phyloP scores from a whole-genome alignment of 2,888 invertebrate species.

The Eristalis arbustorum region DNA sequence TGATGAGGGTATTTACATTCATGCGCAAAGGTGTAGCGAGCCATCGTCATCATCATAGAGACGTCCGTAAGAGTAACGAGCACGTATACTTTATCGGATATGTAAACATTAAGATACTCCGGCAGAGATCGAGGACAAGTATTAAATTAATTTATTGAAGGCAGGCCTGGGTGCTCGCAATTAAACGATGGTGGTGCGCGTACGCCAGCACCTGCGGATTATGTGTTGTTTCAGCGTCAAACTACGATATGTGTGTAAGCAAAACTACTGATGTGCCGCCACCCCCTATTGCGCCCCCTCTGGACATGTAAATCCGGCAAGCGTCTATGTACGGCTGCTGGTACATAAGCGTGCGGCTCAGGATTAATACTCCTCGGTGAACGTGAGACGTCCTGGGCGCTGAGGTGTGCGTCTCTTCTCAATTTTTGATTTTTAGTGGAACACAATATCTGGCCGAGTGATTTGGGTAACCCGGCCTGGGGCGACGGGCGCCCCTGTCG shows the following conservation, averaged over 20 bases:
- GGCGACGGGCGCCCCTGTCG: not conserved
- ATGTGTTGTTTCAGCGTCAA: constrained; percentile 25
- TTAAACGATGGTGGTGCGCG: constrained; percentile 52
- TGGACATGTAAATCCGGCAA: constrained; percentile 40
- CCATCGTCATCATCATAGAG: constrained; percentile 42
- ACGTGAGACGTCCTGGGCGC: constrained; percentile 9
- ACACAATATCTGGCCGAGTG: constrained; percentile 27
- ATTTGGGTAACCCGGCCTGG: constrained; percentile 10
- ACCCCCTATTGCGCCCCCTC: constrained; percentile 25
- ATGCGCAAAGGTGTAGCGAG: constrained; percentile 67
- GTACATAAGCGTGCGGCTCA: constrained; percentile 41
- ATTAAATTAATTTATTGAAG: constrained; percentile 70
- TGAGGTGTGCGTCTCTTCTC: constrained; percentile 44
- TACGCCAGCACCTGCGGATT: constrained; percentile 32
- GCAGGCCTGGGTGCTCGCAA: constrained; percentile 64
- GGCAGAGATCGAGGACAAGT: constrained; percentile 67
- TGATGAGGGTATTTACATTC: constrained; percentile 71
- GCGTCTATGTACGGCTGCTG: constrained; percentile 28
- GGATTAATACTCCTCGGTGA: constrained; percentile 47
- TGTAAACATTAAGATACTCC: constrained; percentile 69
- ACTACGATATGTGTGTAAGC: constrained; percentile 13
- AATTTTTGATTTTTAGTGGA: constrained; percentile 58
- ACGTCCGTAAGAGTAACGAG: constrained; percentile 64
- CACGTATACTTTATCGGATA: constrained; percentile 67
- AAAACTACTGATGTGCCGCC: constrained; percentile 6